Evolutionary conservation across 37 sponge, comb jelly and placozoan genomes (phyloP).

Genomic region (Chondrosia reniformis): DNA sequence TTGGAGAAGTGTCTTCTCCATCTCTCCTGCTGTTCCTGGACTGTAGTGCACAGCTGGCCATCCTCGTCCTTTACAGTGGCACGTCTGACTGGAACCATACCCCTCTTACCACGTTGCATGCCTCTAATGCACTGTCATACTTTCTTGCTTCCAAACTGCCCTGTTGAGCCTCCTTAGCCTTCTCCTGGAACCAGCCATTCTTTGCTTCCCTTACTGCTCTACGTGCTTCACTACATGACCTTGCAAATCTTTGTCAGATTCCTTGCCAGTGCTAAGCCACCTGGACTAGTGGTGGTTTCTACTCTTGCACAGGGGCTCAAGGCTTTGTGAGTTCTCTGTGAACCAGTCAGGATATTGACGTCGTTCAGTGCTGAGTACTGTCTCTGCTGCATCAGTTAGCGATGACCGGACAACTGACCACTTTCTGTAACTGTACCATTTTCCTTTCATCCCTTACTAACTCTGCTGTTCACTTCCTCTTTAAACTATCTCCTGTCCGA

Average conservation of each 20-base stretch:
- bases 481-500: not conserved
- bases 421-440: not conserved
- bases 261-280: constrained; percentile 1
- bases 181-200: constrained; percentile 23
- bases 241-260: not conserved
- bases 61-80: constrained; percentile 4
- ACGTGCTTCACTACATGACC: not conserved
- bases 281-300: constrained; percentile 3
- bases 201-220: not conserved
- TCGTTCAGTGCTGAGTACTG: not conserved
- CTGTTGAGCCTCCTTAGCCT: constrained; percentile 24
- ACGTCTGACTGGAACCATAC: constrained; percentile 9
- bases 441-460: not conserved
- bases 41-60: constrained; percentile 2
- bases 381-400: not conserved
- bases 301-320: not conserved
- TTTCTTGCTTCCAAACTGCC: constrained; percentile 3
- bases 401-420: not conserved
- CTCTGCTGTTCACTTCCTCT: not conserved
- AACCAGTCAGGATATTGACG: constrained; percentile 6
- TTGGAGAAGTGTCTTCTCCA: constrained; percentile 20
- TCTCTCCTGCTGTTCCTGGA: constrained; percentile 19
- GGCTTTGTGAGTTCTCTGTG: not conserved
- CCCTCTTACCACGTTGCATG: constrained; percentile 21
- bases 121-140: constrained; percentile 38